Evolutionary conservation across 2,113 vertebrate genomes (phyloP).

Genomic region (Suncus etruscus): DNA sequence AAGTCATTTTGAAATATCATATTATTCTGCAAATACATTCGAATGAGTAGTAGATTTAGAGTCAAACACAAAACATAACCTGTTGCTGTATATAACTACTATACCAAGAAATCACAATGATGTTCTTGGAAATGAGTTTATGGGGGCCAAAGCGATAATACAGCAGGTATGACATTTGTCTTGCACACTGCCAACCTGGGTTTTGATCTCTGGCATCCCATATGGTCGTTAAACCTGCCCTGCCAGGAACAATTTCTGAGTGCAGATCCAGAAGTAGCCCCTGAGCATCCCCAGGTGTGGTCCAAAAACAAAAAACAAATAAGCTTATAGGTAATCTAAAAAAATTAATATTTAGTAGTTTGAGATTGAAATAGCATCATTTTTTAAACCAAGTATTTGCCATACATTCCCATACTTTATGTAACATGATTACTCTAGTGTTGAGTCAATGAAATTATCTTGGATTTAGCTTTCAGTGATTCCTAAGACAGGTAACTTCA

Average conservation of each 20-base stretch:
- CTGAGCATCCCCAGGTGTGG: no score
- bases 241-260: no score
- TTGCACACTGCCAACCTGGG: no score
- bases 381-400: not conserved
- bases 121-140: not conserved
- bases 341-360: not conserved
- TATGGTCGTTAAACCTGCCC: no score
- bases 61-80: not conserved
- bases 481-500: conserved; percentile 20
- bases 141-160: no score
- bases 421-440: not conserved
- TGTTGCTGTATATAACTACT: conserved; percentile 7
- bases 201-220: no score
- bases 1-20: not conserved
- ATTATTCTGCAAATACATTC: not conserved
- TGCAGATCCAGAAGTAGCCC: no score
- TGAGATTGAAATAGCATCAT: not conserved
- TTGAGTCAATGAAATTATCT: conserved; percentile 6
- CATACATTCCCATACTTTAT: not conserved
- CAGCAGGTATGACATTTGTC: no score
- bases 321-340: conserved; percentile 24
- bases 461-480: not conserved
- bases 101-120: not conserved
- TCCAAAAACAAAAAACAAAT: not conserved
- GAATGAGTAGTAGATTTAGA: not conserved